A percentile compares a stretch with the other conserved stretches of the same genome.
Evolutionary conservation across 1,140 invertebrate genomes (phyloP).

Genomic region (Heliconius nattereri): DNA sequence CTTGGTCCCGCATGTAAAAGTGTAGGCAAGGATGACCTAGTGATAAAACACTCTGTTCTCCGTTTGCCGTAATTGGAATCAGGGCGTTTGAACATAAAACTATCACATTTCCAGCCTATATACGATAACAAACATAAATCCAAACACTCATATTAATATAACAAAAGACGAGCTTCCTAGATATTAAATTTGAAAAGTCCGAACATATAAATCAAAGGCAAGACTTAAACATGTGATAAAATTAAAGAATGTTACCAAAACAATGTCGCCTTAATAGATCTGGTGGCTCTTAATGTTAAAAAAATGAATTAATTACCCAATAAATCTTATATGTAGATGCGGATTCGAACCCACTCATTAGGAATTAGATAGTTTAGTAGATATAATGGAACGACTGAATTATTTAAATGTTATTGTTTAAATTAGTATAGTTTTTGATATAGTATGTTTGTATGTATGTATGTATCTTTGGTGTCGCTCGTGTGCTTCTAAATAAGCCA

Average conservation of each 20-base stretch:
- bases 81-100: too few species aligned
- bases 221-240: constrained; percentile 38
- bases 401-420: constrained; percentile 42
- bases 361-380: constrained; percentile 29
- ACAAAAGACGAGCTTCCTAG: background rate
- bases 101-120: too few species aligned
- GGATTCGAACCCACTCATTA: constrained; percentile 48
- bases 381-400: constrained; percentile 43
- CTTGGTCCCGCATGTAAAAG: too few species aligned
- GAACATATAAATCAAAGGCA: constrained; percentile 19
- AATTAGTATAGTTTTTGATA: constrained; percentile 28
- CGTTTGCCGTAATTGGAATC: too few species aligned
- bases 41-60: too few species aligned
- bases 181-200: background rate
- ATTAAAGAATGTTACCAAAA: constrained; percentile 38
- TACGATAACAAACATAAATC: too few species aligned
- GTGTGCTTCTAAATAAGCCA: background rate
- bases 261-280: constrained; percentile 41
- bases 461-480: background rate
- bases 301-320: constrained; percentile 58
- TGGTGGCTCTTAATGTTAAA: constrained; percentile 47
- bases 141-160: background rate
- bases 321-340: constrained; percentile 49
- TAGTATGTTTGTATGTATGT: constrained; percentile 4
- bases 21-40: too few species aligned